Base-by-base conservation (phyloP, 2,888 invertebrate species). In the Pollenia amentaria region DNA sequence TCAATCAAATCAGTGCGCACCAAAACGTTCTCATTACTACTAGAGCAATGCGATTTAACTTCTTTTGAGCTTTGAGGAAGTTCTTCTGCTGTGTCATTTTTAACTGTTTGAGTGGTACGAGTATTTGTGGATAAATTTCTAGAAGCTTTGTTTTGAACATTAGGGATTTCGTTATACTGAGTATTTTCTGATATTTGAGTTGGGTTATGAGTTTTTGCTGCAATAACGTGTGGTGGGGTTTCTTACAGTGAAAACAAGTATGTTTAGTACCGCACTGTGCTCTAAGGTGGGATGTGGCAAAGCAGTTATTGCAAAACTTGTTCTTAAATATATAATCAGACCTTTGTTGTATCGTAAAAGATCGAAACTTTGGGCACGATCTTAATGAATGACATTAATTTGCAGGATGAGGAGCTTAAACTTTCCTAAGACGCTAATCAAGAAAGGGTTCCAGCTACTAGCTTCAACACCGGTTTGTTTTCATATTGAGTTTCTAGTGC, bases 311-410 rank as follows among this genome's bases (percentile, higher is more conserved):
- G 44, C 46, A 65, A 14, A 48, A 48, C 3, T 48, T 65, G 40
- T 53, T 69, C 16, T 69, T 38, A 53, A 16, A 69, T 16, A 51
- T n/a, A 29, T 9, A 69, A 51, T 69, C 51, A n/a, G 38, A 9
- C 18, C 51, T 69, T 44, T 69, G 69, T 38, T 69, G 69, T 9
- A 46, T n/a, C 14, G 65, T 46, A 12, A 18, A 65, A 10, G 18
- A 7, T 21, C 21, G 18, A 21, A 69, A 69, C 38, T 51, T 51
- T 4, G 48, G 38, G 10, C 51, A 69, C n/a, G 29, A 1, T 51
- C 51, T 51, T 38, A 69, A 12, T 3, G 38, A 11, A 9, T 69
- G 69, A 1, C 38, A n/a, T 51, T 38, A 69, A n/a, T 14, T 69
- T 65, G 12, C 65, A 65, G 7, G 12, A 38, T 2, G 21, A 18